Evolutionary conservation across 1,140 invertebrate species (phyloP).

Genomic region (Sinella curviseta): DNA sequence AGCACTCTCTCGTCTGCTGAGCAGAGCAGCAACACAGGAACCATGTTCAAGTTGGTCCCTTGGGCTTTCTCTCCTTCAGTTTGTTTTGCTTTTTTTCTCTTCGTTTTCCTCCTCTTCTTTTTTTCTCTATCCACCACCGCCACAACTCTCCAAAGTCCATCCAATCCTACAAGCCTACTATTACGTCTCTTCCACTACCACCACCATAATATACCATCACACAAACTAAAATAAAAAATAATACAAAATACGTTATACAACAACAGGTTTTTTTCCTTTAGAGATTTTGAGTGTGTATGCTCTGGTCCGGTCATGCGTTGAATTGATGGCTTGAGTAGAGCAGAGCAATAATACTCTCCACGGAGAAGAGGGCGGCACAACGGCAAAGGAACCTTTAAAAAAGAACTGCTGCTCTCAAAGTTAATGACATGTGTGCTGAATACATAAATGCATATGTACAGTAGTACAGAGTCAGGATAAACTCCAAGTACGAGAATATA

Average conservation of each 20-base stretch:
- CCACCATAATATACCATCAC: too few relatives aligned
- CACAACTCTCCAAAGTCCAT: neutral
- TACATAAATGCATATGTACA: neutral
- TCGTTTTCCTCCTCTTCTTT: neutral
- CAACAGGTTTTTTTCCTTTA: neutral
- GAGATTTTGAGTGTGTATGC: too few relatives aligned
- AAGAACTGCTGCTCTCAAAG: neutral
- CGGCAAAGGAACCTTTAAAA: neutral
- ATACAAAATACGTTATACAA: neutral
- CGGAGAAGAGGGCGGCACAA: neutral
- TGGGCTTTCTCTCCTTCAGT: neutral
- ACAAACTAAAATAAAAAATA: too few relatives aligned
- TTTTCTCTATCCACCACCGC: too few relatives aligned
- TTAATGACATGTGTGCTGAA: neutral
- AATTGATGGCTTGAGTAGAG: neutral
- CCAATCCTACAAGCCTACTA: neutral
- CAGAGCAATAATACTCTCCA: neutral
- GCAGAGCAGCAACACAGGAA: neutral
- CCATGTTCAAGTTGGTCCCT: neutral
- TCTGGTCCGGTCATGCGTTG: neutral
- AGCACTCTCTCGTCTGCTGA: neutral
- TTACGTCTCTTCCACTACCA: too few relatives aligned
- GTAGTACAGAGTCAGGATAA: too few relatives aligned
- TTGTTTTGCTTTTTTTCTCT: neutral
- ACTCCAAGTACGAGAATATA: neutral